Evolutionary conservation across 2,113 vertebrate species (phyloP), one percentile per base, ranked within the genome.

Genomic region (Marmota flaviventris): DNA sequence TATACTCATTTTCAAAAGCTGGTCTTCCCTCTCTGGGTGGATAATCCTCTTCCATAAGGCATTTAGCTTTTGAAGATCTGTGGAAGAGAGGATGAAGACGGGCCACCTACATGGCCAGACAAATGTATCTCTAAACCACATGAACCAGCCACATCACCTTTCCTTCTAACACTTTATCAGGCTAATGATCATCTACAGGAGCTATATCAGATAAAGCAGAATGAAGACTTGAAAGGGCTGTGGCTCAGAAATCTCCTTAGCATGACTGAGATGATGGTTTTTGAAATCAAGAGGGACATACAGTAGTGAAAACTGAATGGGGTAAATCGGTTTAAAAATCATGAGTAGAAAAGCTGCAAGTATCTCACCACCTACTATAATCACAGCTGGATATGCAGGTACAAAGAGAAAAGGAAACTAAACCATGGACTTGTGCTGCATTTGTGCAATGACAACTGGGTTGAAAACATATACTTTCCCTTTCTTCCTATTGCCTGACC

Each of bases 201-300:
- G 10, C 8, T 61, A 27, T 42, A 53, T 72, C 76, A 90, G 18
- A 56, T 78, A 85, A 75, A 12, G 18, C 22, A 91, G 25, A 69
- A 65, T 76, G 34, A 85, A n/a, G 17, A 77, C 22, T 42, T 89
- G 18, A 95, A 70, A 27, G 4, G 6, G 1, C 39, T 14, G 7
- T 20, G 14, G 1, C 42, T 72, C 34, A 90, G 32, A 37, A 79
- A 72, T 85, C 4, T 73, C 34, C 69, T 53, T 61, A 67, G 6
- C 65, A 4, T 86, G 67, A 85, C 20, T 16, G 2, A 58, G 27
- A 53, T 18, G 14, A 24, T 89, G 20, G 5, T 48, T 78, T 96
- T 34, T 88, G 24, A 85, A 91, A 77, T 85, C 25, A 96, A 65
- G 8, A 69, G 82, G 39, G 11, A 91, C 81, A 82, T 77, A 85